phyloP scores from a whole-genome alignment of 2,797 vertebrate genomes.

The Gephyroberyx darwinii region DNA sequence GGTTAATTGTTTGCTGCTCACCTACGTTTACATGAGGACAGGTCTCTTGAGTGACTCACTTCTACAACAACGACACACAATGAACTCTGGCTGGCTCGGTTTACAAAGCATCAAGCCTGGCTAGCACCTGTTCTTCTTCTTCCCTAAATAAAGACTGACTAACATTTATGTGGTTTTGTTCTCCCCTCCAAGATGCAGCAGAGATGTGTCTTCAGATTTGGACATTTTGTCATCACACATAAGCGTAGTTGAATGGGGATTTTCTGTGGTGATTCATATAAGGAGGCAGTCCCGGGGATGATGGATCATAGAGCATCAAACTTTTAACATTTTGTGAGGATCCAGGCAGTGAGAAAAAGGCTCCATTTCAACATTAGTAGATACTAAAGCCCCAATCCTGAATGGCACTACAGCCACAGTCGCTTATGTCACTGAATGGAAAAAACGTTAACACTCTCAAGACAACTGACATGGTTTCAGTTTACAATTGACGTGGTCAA shows the following conservation, averaged over 20 bases:
- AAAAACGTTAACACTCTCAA: neutral
- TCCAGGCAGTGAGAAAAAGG: neutral
- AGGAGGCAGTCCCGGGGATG: too few species aligned
- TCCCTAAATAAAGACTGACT: slow-evolving; percentile 49
- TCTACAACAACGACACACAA: slow-evolving; percentile 50
- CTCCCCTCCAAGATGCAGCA: slow-evolving; percentile 25
- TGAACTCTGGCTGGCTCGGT: slow-evolving; percentile 50
- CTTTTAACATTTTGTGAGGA: neutral
- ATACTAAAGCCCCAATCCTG: too few species aligned
- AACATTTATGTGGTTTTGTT: slow-evolving; percentile 53
- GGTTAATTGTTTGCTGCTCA: slow-evolving; percentile 10
- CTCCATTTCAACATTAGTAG: neutral
- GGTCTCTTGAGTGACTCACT: slow-evolving; percentile 29
- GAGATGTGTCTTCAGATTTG: slow-evolving; percentile 31
- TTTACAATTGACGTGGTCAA: too few species aligned
- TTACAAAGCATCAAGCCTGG: slow-evolving; percentile 56
- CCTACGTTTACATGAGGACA: slow-evolving; percentile 8
- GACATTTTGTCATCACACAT: neutral
- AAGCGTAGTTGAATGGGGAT: neutral
- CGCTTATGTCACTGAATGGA: neutral
- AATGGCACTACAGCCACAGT: neutral
- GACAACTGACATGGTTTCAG: neutral
- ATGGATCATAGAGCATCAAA: too few species aligned
- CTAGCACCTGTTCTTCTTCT: slow-evolving; percentile 69
- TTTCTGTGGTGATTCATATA: neutral